Percentiles rank a stretch among this genome's conserved stretches.
phyloP scores from a whole-genome alignment of 1,140 invertebrate genomes.

The Diorhabda carinulata region DNA sequence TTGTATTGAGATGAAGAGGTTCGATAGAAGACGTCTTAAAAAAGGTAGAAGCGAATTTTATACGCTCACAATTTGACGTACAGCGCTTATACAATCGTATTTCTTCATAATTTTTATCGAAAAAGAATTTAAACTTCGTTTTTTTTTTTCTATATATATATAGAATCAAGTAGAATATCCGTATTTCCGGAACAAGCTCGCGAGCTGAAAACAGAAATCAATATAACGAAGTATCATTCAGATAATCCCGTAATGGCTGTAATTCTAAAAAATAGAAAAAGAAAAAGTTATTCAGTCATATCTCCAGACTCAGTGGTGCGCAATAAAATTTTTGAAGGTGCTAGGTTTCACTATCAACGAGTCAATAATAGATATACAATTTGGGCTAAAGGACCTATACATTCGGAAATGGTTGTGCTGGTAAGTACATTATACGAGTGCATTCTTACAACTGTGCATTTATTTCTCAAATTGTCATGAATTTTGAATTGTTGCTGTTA shows the following conservation, averaged over 20 bases:
- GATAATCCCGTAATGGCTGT: conserved; percentile 38
- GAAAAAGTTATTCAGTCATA: conserved; percentile 40
- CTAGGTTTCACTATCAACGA: conserved; percentile 54
- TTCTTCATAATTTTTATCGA: too few species aligned
- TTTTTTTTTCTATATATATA: conserved; percentile 15
- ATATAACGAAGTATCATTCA: conserved; percentile 25
- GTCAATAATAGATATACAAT: conserved; percentile 51
- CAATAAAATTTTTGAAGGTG: conserved; percentile 50
- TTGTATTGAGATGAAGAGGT: conserved; percentile 53
- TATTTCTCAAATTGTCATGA: too few species aligned
- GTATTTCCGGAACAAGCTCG: conserved; percentile 47
- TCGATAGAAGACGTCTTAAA: conserved; percentile 52
- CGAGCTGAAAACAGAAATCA: conserved; percentile 37
- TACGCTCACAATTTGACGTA: neutral
- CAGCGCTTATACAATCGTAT: neutral
- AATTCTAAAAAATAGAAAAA: conserved; percentile 48
- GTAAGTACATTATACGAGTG: conserved; percentile 44
- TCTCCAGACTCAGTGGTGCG: conserved; percentile 40
- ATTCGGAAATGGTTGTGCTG: conserved; percentile 56
- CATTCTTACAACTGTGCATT: too few species aligned
- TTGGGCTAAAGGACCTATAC: conserved; percentile 55
- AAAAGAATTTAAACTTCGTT: neutral
- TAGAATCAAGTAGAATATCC: conserved; percentile 54
- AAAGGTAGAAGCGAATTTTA: conserved; percentile 44
- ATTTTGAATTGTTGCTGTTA: too few species aligned